Evolutionary conservation across 2,113 vertebrate species (phyloP), one percentile per base, ranked within the genome.

Genomic region (Coptodon bakossiorum): DNA sequence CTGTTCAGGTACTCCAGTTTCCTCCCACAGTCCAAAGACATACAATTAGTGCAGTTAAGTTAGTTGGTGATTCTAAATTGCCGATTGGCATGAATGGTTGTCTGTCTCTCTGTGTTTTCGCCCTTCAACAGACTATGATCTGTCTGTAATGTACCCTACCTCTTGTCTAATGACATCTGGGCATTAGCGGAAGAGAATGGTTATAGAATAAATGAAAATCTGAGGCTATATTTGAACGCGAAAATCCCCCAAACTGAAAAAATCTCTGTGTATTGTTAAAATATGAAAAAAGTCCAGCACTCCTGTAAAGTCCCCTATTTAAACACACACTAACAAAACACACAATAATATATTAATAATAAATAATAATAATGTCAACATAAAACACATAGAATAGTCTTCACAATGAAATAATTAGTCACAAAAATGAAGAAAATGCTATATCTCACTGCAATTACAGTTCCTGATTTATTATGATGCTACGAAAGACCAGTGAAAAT

Each of bases 1-100:
- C 36, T 24, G 36, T 43, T 40, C 1, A 0, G 2, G n/a, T 71
- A 71, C 36, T 71, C 6, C 0, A 1, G n/a, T 14, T 71, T 43
- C 66, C 66, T 43, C 36, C n/a, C n/a, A 71, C n/a, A 71, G 63
- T 71, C n/a, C 63, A 40, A 71, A 71, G 36, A 71, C 7, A 24
- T 22, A n/a, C 63, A 71, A 8, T 40, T 1, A 71, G 36, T 71
- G 36, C 34, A 40, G 7, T 71, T 68, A 2, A 14, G 63, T 68
- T 68, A 24, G 40, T 6, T 71, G 36, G 63, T 71, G 63, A 40
- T 66, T 38, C 19, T 66, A 66, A 38, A 66, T 66, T 66, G 17
- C 34, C 34, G 19, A 22, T 38, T 66, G 61, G 7, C 43, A n/a
- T 71, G n/a, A 71, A 71, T 71, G 36, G n/a, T 14, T 43, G n/a